Conservation (phyloP, 2,797 vertebrate species). For the Lepus oiostolus region DNA sequence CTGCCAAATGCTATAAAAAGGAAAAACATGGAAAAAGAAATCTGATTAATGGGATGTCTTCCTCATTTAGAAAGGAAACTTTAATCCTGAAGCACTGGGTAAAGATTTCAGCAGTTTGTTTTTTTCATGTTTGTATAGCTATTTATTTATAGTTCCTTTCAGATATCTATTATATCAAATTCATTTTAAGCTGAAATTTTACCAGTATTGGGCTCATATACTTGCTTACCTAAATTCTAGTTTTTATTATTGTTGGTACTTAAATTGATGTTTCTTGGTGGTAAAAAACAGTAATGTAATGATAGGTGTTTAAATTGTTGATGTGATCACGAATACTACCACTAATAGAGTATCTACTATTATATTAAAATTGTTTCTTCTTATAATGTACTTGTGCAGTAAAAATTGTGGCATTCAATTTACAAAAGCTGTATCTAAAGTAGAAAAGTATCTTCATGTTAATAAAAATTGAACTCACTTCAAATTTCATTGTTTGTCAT, state of each 20-base stretch:
- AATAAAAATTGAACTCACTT: conserved; percentile 13
- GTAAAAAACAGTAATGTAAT: not conserved
- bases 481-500: not conserved
- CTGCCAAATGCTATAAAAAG: conserved; percentile 59
- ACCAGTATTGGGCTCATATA: not conserved
- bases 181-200: conserved; percentile 39
- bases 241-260: not conserved
- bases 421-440: not conserved
- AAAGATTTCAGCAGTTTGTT: conserved; percentile 35
- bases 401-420: not conserved
- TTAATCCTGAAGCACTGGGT: conserved; percentile 50
- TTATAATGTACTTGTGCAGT: not conserved
- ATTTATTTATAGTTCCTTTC: conserved; percentile 59
- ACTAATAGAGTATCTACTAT: not conserved
- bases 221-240: conserved; percentile 25
- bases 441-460: not conserved
- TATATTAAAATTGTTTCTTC: not conserved
- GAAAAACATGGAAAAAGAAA: conserved; percentile 65
- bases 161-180: conserved; percentile 46
- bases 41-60: conserved; percentile 64
- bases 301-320: not conserved
- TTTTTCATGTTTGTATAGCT: conserved; percentile 12
- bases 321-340: not conserved
- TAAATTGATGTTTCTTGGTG: not conserved
- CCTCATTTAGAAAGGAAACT: conserved; percentile 59